phyloP scores from a whole-genome alignment of 2,888 invertebrate species.

The Tachina lurida region DNA sequence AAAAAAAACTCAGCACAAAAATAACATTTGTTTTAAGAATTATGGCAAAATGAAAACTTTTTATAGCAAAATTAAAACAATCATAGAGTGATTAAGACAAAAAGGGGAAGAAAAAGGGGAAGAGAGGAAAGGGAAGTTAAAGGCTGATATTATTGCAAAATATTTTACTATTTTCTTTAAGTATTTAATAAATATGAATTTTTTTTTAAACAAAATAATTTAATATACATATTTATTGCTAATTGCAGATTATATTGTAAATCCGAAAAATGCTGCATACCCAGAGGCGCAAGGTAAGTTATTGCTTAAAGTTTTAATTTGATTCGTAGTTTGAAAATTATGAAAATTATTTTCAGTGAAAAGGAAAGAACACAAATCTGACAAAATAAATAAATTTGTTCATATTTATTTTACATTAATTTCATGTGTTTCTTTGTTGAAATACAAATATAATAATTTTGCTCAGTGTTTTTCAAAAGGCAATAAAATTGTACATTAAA shows the following conservation, averaged over 20 bases:
- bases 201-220: background rate
- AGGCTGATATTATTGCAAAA: background rate
- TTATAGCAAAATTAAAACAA: slow-evolving; percentile 37
- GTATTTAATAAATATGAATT: background rate
- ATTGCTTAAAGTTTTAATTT: background rate
- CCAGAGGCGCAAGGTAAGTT: background rate
- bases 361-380: background rate
- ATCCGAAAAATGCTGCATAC: background rate
- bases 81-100: background rate
- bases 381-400: no score
- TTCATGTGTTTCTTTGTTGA: no score
- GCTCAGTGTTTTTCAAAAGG: background rate
- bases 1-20: slow-evolving; percentile 6
- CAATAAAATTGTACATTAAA: background rate
- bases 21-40: slow-evolving; percentile 45
- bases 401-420: no score
- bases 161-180: background rate
- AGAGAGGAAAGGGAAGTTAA: background rate
- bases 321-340: background rate
- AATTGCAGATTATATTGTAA: background rate
- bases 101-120: background rate
- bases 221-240: background rate
- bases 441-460: background rate
- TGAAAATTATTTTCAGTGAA: background rate
- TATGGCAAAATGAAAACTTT: slow-evolving; percentile 44